These are phyloP conservation scores for Mycteria americana DNA, from an alignment of 2,797 vertebrate genomes.

Conservation along the genomic window DNA sequence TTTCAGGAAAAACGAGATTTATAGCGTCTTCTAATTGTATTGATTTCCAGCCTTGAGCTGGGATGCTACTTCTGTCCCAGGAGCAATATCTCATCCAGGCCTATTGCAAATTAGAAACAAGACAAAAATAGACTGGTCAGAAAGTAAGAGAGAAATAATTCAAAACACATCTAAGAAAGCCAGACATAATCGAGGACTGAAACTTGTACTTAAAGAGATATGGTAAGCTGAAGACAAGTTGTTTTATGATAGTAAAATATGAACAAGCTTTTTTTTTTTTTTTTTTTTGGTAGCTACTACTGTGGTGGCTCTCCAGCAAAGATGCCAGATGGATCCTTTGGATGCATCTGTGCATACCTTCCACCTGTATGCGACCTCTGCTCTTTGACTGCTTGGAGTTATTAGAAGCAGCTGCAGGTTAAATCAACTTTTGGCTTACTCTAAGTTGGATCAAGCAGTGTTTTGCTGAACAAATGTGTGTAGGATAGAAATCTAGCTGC, in stretches of 20 bases:
- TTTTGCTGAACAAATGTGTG: neutral
- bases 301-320: neutral
- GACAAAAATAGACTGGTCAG: neutral
- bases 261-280: neutral
- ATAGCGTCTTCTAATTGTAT: neutral
- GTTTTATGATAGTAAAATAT: neutral
- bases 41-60: neutral
- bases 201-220: neutral
- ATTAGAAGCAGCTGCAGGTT: constrained; percentile 1
- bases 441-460: neutral
- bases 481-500: neutral
- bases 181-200: neutral
- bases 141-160: neutral
- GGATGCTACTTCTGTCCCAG: neutral
- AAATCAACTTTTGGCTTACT: neutral
- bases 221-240: neutral
- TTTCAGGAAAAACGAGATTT: neutral
- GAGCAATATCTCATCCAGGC: neutral
- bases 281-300: neutral
- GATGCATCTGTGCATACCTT: neutral
- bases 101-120: neutral
- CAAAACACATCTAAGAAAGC: neutral
- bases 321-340: neutral
- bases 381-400: neutral
- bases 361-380: neutral